Evolutionary conservation across 2,113 vertebrate species (phyloP).

Genomic region (Aspiorhynchus laticeps): DNA sequence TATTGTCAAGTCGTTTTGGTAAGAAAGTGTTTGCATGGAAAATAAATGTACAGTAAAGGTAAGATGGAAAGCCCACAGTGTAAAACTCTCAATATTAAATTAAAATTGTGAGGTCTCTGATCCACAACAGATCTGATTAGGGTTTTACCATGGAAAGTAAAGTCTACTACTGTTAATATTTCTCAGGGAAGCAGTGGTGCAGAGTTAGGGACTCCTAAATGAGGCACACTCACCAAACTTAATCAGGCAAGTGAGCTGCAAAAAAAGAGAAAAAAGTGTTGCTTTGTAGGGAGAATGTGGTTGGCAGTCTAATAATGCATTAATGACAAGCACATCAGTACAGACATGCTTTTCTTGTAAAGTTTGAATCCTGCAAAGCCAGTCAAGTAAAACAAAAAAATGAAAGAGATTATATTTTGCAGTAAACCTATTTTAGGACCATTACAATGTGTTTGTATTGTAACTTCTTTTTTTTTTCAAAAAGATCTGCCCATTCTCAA

Average conservation of each 20-base stretch:
- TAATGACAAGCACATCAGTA: neutral
- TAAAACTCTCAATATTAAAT: neutral
- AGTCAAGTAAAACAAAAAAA: neutral
- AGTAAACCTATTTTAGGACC: neutral
- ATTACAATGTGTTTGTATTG: neutral
- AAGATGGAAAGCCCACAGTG: neutral
- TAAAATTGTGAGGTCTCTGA: neutral
- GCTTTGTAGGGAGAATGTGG: neutral
- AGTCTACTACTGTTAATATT: constrained; percentile 1
- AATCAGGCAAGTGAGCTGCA: neutral
- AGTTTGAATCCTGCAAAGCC: neutral
- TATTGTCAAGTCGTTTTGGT: neutral
- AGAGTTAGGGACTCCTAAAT: constrained; percentile 4
- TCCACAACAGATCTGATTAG: neutral
- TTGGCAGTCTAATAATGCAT: neutral
- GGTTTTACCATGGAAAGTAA: neutral
- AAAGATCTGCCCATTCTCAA: neutral
- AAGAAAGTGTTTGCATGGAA: neutral
- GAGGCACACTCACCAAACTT: constrained; percentile 25
- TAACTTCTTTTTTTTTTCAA: neutral
- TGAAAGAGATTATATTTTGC: neutral
- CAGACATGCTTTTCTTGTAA: neutral
- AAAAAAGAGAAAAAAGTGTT: constrained; percentile 5
- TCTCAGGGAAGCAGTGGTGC: constrained; percentile 1
- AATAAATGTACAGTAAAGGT: neutral